phyloP scores from a whole-genome alignment of 2,797 vertebrate genomes.

The Champsocephalus esox region DNA sequence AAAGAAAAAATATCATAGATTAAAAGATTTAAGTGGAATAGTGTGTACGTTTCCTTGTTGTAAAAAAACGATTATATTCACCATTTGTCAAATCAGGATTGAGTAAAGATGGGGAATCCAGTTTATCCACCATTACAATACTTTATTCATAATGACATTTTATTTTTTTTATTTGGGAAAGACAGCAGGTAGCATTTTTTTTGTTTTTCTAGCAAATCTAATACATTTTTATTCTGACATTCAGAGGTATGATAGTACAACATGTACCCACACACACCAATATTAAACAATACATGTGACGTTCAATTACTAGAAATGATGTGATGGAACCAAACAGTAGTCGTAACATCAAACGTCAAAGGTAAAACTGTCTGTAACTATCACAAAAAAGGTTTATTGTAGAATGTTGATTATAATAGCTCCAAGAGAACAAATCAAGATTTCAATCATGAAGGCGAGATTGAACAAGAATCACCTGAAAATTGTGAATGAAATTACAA shows the following conservation, averaged over 20 bases:
- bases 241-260: conserved; percentile 14
- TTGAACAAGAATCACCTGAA: too few relatives aligned
- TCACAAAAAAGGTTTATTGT: too few relatives aligned
- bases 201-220: neutral
- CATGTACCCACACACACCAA: conserved; percentile 11
- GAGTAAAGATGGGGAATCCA: neutral
- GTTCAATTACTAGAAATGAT: neutral
- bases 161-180: neutral
- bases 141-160: neutral
- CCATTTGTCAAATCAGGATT: neutral
- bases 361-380: neutral
- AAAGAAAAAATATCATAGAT: neutral
- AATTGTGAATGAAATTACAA: too few relatives aligned
- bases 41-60: neutral
- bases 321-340: neutral
- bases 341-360: neutral
- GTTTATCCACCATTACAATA: neutral
- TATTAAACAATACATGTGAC: too few relatives aligned
- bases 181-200: neutral
- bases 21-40: neutral
- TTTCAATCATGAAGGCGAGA: too few relatives aligned
- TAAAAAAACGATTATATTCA: neutral
- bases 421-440: too few relatives aligned
- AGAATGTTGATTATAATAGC: too few relatives aligned
- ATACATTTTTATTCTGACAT: neutral